Evolutionary conservation across 2,797 vertebrate genomes (phyloP), one percentile per base, ranked within the genome.

Genomic region (Leucoraja ocellata): DNA sequence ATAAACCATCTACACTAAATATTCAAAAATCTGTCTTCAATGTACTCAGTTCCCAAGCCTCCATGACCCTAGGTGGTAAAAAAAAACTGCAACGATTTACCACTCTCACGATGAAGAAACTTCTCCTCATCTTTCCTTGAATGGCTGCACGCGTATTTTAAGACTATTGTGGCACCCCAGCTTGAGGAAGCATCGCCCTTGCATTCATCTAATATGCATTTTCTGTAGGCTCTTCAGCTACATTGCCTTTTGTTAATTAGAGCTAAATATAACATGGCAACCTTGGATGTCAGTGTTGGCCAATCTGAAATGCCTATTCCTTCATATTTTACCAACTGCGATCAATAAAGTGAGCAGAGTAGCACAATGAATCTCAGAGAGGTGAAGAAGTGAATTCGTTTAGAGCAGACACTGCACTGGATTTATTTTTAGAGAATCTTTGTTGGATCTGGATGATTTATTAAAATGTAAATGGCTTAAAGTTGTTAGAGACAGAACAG

Each of bases 391-490:
- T 25, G 32, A 91, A 73, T 91, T 32, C 39, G 32, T 73, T 73
- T 65, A 91, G 36, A 46, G 9, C 25, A 13, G 65, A 46, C 2
- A 10, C 65, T 91, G 88, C 11, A 18, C 83, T 46, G n/a, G 88
- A 61, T 63, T 91, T 91, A 73, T 73, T 73, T 91, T 91, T 91
- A 91, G 88, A 91, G 7, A 18, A 91, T 91, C 23, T 65, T 25
- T 39, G 88, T 10, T 91, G 65, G 63, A 39, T 71, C 16, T 11
- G 14, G 63, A 28, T 39, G 32, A 91, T 91, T 91, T 91, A 73
- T 91, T 73, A 46, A 73, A 91, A 91, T 23, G 65, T 46, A 18
- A 73, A 71, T 13, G 18, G 68, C n/a, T 73, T n/a, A 73, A 73
- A 73, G 65, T 21, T 73, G 36, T 73, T 46, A 36, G 36, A 21